Base-by-base conservation (phyloP, 2,888 invertebrate genomes). In the Napeogenes inachia region DNA sequence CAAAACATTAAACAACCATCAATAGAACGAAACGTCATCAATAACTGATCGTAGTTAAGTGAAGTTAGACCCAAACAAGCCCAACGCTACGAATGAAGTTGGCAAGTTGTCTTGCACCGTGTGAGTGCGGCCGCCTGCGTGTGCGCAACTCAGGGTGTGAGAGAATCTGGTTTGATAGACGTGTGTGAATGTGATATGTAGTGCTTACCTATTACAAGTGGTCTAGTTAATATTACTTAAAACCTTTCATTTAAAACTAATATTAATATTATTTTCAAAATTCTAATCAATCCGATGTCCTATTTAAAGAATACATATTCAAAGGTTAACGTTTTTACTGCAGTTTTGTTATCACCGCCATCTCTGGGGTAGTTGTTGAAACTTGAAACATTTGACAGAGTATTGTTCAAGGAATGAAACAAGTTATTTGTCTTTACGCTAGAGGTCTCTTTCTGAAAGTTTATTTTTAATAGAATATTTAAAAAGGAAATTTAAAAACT, bases 51-150 rank as follows among this genome's bases (percentile, higher is more conserved):
- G 79, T 78, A 79, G 78, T 68, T 73, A 79, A 80, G 82, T 85
- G 85, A 86, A 88, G 85, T 89, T 81, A 69, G 76, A 72, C 70
- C 72, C 71, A 73, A 68, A 70, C 70, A 66, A 67, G 68, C 70
- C 73, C 71, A 71, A 71, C 72, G 73, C 77, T 76, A 78, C 79
- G 81, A 84, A 84, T 87, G 88, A 86, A 89, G 89, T 89, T 84
- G 75, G 76, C 74, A 75, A 64, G 54, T 76, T 76, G 74, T 76
- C 70, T 76, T 68, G 74, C 21, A 21, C 67, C 58, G 56, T 75
- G 77, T 75, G 78, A 78, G 75, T 67, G 75, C 74, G 61, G 64
- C 57, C 57, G 64, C 65, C 63, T 73, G 72, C 74, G 70, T 71
- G 63, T 66, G 73, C 76, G 73, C 71, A 66, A 65, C 63, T 60